Evolutionary conservation across 2,797 vertebrate genomes (phyloP).

Genomic region (Streptopelia turtur): DNA sequence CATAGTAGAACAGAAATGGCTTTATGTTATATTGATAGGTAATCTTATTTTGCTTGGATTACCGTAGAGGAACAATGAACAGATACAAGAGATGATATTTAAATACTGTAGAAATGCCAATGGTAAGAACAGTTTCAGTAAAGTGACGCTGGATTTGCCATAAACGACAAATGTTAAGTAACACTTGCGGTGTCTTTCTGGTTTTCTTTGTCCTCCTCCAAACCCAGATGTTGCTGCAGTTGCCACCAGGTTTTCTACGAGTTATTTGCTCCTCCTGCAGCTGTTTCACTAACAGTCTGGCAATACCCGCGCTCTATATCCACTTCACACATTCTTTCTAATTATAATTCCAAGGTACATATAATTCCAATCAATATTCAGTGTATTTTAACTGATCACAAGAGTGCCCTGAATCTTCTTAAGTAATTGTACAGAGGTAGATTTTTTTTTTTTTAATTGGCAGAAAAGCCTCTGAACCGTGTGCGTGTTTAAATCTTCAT

Average conservation of each 20-base stretch:
- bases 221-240: conserved; percentile 19
- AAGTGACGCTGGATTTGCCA: neutral
- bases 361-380: neutral
- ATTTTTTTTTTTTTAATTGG: neutral
- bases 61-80: neutral
- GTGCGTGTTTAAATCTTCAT: neutral
- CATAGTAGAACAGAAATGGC: neutral
- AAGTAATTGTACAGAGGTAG: neutral
- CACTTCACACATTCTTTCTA: neutral
- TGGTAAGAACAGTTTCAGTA: neutral
- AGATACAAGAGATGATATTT: neutral
- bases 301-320: neutral
- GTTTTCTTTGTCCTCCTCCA: neutral
- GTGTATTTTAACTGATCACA: neutral
- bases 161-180: neutral
- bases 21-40: neutral
- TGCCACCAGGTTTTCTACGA: neutral
- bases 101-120: neutral
- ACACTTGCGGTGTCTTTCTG: neutral
- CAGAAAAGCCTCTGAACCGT: neutral
- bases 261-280: neutral
- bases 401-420: neutral
- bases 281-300: neutral
- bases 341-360: neutral
- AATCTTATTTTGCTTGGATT: neutral